Evolutionary conservation across 2,797 vertebrate species (phyloP), one percentile per base, ranked within the genome.

Genomic region (Pempheris klunzingeri): DNA sequence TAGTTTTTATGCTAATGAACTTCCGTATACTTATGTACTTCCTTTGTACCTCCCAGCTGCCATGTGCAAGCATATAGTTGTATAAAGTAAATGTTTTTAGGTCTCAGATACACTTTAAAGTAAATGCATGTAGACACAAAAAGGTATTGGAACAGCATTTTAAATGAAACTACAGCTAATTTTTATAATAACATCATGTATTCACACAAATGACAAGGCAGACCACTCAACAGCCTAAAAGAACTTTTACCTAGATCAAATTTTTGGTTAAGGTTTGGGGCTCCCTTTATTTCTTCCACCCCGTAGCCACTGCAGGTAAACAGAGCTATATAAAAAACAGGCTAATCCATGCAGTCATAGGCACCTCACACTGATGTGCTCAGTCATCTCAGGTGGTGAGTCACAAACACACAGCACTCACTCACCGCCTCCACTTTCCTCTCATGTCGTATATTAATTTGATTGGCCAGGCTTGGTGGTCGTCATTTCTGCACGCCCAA

Each of bases 351-450:
- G 50, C 54, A 53, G n/a, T 57, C 52, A n/a, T 65, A 32, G 79
- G 4, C 59, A 64, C 62, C 55, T n/a, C 17, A 34, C 58, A 63
- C 71, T 20, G 43, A 81, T 67, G 34, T 67, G 68, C 80, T 73
- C 20, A 10, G n/a, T 0, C n/a, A 38, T 65, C 64, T 43, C 60
- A 18, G 54, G 41, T 57, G 63, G 59, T 87, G 81, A 86, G 70
- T 89, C 82, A 77, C 50, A 73, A 54, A 66, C 30, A 8, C 70
- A 46, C 61, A 75, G 26, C 74, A 53, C 61, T 68, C 75, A 70
- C 53, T 75, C 72, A 24, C 59, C 22, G 14, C 86, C 82, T 77
- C 54, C 74, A 52, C 57, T 66, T 49, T 80, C 10, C 36, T 39
- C 36, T 53, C 18, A 12, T 58, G 47, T 54, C 32, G n/a, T 34